Base-by-base conservation (phyloP, 2,888 invertebrate species). In the Allolobophora icterica region DNA sequence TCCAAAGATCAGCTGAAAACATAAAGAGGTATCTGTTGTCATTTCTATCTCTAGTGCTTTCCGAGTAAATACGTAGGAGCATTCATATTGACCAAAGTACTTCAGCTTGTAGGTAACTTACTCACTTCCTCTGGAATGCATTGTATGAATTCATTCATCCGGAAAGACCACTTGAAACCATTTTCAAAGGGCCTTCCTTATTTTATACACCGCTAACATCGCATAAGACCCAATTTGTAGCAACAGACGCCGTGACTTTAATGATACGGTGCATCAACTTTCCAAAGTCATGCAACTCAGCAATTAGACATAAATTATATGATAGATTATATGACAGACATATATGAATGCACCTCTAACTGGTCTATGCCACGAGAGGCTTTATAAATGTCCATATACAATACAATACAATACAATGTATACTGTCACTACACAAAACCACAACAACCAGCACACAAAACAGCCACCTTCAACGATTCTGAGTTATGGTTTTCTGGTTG, bases 91-190 rank as follows among this genome's bases (percentile, higher is more conserved):
- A 71, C 71, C n/a, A 71, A 71, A 71, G 30, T 71, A n/a, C 71
- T 71, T 71, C 71, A 71, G 71, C 71, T n/a, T 6, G n/a, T n/a
- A 71, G 71, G 71, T 71, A 30, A 71, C 71, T 71, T 71, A 71
- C 71, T 71, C 71, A 71, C 71, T n/a, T 71, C 71, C 71, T 71
- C 30, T 71, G 71, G 71, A 71, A 71, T 71, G 71, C 71, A 71
- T 71, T 71, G 30, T 71, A 71, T n/a, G 11, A 71, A 71, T n/a
- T 71, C 71, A n/a, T 71, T 71, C 71, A n/a, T 71, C 71, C n/a
- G 71, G 71, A 71, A 71, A 71, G 71, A n/a, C 71, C 71, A 71
- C 71, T 71, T n/a, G 0, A 71, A 71, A 71, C 71, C 8, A 3
- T 71, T 71, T 71, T 71, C n/a, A 71, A n/a, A 71, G 11, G 71